phyloP scores from a whole-genome alignment of 2,888 invertebrate species.

The Steinernema hermaphroditum region DNA sequence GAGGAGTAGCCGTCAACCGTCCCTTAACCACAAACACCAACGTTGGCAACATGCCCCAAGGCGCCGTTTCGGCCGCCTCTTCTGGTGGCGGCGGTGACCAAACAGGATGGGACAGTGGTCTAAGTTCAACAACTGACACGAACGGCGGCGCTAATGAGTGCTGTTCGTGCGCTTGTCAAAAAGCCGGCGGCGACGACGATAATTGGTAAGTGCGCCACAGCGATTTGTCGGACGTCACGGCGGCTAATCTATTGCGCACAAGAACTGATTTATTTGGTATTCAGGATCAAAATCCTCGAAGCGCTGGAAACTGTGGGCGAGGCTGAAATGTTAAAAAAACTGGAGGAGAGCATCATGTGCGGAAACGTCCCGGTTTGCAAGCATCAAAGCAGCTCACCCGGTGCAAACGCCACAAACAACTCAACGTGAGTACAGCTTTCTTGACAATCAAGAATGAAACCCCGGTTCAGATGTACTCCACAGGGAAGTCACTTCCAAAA shows the following conservation, averaged over 20 bases:
- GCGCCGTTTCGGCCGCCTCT: constrained; percentile 9
- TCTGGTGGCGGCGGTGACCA: constrained; percentile 29
- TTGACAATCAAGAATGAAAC: not conserved
- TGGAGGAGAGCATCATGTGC: constrained; percentile 55
- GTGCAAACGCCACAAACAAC: not conserved
- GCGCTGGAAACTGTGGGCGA: constrained; percentile 66
- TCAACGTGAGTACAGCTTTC: constrained; percentile 3
- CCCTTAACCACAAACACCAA: constrained; percentile 5
- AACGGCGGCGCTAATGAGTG: constrained; percentile 25
- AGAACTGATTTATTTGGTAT: not conserved
- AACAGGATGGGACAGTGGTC: constrained; percentile 42
- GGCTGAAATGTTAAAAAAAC: constrained; percentile 56
- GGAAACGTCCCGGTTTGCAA: constrained; percentile 40
- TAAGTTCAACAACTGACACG: constrained; percentile 43
- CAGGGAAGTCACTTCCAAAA: not conserved
- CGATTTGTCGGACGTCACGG: not conserved
- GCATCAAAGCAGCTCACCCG: constrained; percentile 9
- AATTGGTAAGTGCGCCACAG: constrained; percentile 15
- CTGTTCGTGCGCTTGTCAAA: constrained; percentile 32
- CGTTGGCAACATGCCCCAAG: not conserved
- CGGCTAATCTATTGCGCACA: not conserved
- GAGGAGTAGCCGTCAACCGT: not conserved
- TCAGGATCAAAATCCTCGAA: constrained; percentile 63
- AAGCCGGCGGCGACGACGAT: constrained; percentile 15
- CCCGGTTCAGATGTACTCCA: constrained; percentile 13